Evolutionary conservation across 1,140 invertebrate genomes (phyloP).

Genomic region (Armadillidium nasatum): DNA sequence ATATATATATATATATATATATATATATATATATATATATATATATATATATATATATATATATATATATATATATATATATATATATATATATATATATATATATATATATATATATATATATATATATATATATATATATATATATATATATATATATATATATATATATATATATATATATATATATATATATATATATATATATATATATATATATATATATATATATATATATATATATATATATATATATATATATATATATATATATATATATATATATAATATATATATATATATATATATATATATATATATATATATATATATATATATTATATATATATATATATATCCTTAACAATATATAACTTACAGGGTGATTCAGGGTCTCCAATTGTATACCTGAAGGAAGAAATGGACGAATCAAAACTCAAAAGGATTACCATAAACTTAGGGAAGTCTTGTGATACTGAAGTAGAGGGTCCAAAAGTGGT

Average conservation of each 20-base stretch:
- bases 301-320: too few species aligned
- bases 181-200: background rate
- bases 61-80: slow-evolving; percentile 11
- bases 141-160: background rate
- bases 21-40: slow-evolving; percentile 11
- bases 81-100: slow-evolving; percentile 7
- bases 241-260: slow-evolving; percentile 11
- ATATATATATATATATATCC: too few species aligned
- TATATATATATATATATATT: too few species aligned
- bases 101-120: slow-evolving; percentile 7
- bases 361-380: too few species aligned
- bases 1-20: slow-evolving; percentile 7
- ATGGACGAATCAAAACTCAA: too few species aligned
- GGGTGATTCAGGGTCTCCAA: slow-evolving; percentile 12
- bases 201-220: background rate
- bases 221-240: background rate
- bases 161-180: background rate
- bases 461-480: too few species aligned
- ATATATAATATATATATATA: too few species aligned
- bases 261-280: too few species aligned
- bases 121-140: background rate
- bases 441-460: too few species aligned
- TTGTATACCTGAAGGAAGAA: too few species aligned
- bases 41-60: slow-evolving; percentile 13
- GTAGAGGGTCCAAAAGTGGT: too few species aligned